A percentile compares a stretch with the other conserved stretches of the same genome.
phyloP scores from a whole-genome alignment of 2,888 invertebrate genomes.

The Pseudococcus jackbeardsleyi region DNA sequence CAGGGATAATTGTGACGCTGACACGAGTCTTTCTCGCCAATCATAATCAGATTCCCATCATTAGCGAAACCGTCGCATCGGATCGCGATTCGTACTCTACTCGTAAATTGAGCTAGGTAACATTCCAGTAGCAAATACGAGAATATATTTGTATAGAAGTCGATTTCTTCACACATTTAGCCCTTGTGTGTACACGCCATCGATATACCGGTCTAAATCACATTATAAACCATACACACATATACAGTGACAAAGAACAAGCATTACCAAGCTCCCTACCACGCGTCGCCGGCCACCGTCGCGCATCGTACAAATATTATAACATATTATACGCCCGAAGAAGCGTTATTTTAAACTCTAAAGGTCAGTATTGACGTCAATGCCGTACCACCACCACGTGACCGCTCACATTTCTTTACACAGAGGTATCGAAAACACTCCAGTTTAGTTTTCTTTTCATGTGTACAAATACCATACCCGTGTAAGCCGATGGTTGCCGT shows the following conservation, averaged over 20 bases:
- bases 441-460: constrained; percentile 51
- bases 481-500: background rate
- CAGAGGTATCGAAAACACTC: constrained; percentile 53
- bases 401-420: constrained; percentile 57
- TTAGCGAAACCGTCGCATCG: background rate
- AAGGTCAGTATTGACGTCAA: constrained; percentile 65
- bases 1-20: constrained; percentile 33
- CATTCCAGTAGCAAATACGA: background rate
- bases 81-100: background rate
- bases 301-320: constrained; percentile 32
- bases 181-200: background rate
- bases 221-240: background rate
- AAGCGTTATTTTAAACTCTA: constrained; percentile 64
- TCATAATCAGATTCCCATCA: constrained; percentile 23
- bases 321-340: constrained; percentile 58
- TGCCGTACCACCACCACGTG: constrained; percentile 60
- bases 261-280: constrained; percentile 47
- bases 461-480: background rate
- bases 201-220: constrained; percentile 26
- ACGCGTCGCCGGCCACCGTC: background rate
- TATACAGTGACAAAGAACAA: constrained; percentile 52
- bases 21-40: constrained; percentile 8
- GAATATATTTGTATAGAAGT: background rate
- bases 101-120: background rate
- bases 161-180: constrained; percentile 30